A percentile compares a stretch with the other conserved stretches of the same genome.
phyloP scores from a whole-genome alignment of 2,888 invertebrate species.

The Cerceris rybyensis region DNA sequence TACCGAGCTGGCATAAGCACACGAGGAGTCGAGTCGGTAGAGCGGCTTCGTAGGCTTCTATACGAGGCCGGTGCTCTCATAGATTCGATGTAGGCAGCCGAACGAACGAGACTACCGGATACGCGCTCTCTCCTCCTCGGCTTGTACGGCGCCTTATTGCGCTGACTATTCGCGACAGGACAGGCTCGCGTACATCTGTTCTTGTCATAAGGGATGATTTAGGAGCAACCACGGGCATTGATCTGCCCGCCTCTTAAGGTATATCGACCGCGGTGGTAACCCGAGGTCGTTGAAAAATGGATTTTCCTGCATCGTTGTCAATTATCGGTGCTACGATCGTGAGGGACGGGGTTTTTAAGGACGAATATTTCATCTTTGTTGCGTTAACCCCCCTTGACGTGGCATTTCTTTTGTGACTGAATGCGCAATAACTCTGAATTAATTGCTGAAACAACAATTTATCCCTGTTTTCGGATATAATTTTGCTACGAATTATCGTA shows the following conservation, averaged over 20 bases:
- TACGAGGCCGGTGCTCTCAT: conserved; percentile 62
- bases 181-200: conserved; percentile 81
- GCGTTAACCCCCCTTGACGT: too few relatives aligned
- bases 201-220: conserved; percentile 80
- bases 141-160: conserved; percentile 78
- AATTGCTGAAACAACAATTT: too few relatives aligned
- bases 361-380: too few relatives aligned
- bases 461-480: too few relatives aligned
- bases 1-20: conserved; percentile 33
- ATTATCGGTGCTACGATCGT: neutral
- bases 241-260: conserved; percentile 53
- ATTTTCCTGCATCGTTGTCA: neutral
- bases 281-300: conserved; percentile 16
- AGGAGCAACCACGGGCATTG: conserved; percentile 59
- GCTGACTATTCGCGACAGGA: conserved; percentile 77
- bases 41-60: conserved; percentile 46
- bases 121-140: conserved; percentile 49
- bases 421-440: too few relatives aligned
- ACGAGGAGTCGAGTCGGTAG: conserved; percentile 27
- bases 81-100: conserved; percentile 58
- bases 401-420: too few relatives aligned
- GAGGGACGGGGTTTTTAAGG: neutral
- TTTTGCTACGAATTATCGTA: too few relatives aligned
- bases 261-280: conserved; percentile 44
- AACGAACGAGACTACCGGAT: conserved; percentile 62